These are phyloP conservation scores for Phocides pigmalion DNA, from an alignment of 1,140 invertebrate species.

Conservation along the genomic window DNA sequence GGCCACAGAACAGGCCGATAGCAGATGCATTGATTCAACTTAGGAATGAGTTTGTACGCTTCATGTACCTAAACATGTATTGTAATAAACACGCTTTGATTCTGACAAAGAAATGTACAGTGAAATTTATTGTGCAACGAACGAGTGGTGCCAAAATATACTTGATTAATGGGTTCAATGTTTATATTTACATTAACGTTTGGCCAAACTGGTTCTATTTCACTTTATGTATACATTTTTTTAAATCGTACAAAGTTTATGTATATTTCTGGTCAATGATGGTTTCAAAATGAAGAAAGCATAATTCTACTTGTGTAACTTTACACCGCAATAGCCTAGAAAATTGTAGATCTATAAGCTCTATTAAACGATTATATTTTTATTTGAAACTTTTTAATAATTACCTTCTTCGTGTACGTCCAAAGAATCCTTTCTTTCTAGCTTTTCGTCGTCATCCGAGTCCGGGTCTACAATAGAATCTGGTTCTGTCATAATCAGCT, in stretches of 20 bases:
- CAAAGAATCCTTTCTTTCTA: conserved; percentile 73
- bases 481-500: conserved; percentile 72
- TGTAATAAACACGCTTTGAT: not conserved
- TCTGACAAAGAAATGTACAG: not conserved
- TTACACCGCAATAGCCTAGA: too few relatives aligned
- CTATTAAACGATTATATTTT: too few relatives aligned
- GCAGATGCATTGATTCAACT: too few relatives aligned
- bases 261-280: too few relatives aligned
- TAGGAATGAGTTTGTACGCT: too few relatives aligned
- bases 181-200: not conserved
- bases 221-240: not conserved
- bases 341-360: too few relatives aligned
- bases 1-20: too few relatives aligned
- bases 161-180: conserved; percentile 9
- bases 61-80: too few relatives aligned
- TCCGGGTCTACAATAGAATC: conserved; percentile 70
- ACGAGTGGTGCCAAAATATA: conserved; percentile 10
- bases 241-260: too few relatives aligned
- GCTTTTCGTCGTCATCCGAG: conserved; percentile 72
- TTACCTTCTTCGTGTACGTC: conserved; percentile 78
- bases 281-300: too few relatives aligned
- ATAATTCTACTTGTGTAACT: too few relatives aligned
- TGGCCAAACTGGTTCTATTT: not conserved
- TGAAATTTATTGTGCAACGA: conserved; percentile 12
- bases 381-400: not conserved